Base-by-base conservation (phyloP, 2,113 vertebrate genomes). In the Rhizomys pruinosus region DNA sequence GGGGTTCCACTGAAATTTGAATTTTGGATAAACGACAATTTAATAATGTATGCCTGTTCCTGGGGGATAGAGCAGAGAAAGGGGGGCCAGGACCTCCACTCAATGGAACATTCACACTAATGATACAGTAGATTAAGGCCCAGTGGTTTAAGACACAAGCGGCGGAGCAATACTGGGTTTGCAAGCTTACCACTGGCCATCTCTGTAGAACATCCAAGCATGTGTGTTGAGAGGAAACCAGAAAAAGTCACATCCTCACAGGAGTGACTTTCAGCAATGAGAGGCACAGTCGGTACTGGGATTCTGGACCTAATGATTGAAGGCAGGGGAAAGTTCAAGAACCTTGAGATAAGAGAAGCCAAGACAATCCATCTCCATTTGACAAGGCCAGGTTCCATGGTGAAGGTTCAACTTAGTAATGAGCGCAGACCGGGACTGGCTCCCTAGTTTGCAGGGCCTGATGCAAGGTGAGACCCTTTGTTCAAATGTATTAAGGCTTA, bases 201-300 rank as follows among this genome's bases (percentile, higher is more conserved):
- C 39, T 44, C 66, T 32, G 2, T 1, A 7, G 32, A 63, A 57
- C 32, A 52, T 2, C 17, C 6, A 77, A 85, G 63, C 3, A 9
- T 16, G 82, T 71, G 17, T 4, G 4, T 32, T 13, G 42, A 74
- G n/a, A 87, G 42, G 63, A 72, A 90, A 66, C 4, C 32, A 77
- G 44, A 91, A 47, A 47, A 44, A 59, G 32, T 15, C 12, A 23
- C 37, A 23, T 68, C 69, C 4, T 37, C 39, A 4, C 20, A 3
- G 15, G 4, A 9, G 0, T 1, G 5, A 37, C 74, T 20, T 52
- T 20, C 7, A n/a, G 39, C 1, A 0, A 17, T 19, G 22, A 32
- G 37, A 84, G 55, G 68, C 4, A 17, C 16, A 0, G 42, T 79
- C 29, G 2, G 20, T 25, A 5, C 11, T 5, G 23, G 63, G 8